Base-by-base conservation (phyloP, 2,113 vertebrate genomes). In the Catharus fuscescens region DNA sequence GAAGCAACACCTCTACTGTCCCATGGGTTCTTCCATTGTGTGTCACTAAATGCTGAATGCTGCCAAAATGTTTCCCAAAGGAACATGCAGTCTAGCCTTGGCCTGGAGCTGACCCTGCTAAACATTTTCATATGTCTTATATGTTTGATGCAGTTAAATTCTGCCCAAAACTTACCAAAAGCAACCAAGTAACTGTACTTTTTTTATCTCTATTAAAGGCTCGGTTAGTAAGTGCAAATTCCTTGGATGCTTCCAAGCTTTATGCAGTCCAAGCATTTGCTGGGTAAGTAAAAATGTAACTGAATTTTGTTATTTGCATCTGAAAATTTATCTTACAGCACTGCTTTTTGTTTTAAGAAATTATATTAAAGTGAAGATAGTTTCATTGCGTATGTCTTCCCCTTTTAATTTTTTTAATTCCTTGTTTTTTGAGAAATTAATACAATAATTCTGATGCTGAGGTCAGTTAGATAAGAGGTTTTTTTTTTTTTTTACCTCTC, bases 101-200 rank as follows among this genome's bases (percentile, higher is more conserved):
- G 97, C 96, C 94, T 98, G 98, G 93, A 98, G 98, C 97, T 98
- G 97, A 98, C 97, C 98, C 97, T 98, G 98, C 97, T 98, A 97
- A 97, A 97, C 97, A 95, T 97, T 87, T 97, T 95, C 97, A 97
- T 97, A 73, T 28, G 95, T 98, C 97, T 98, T 96, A 44, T 18
- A 12, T 98, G 97, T 98, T 82, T 97, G 90, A 95, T 95, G 77
- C 80, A 90, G 87, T 95, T 93, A 71, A 88, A 45, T 78, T 77
- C 23, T 96, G 82, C 92, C 57, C 70, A 77, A 26, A 53, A 42
- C n/a, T 69, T 52, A 34, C 8, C 15, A 40, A 38, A 38, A 34
- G 14, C 26, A 59, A 48, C 32, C 17, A 24, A 66, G 34, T 95
- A 73, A 95, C 74, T 91, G 48, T 91, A 13, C 5, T 45, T 52